These are phyloP conservation scores for Equus quagga DNA, from an alignment of 2,113 vertebrate genomes.

Conservation along the genomic window DNA sequence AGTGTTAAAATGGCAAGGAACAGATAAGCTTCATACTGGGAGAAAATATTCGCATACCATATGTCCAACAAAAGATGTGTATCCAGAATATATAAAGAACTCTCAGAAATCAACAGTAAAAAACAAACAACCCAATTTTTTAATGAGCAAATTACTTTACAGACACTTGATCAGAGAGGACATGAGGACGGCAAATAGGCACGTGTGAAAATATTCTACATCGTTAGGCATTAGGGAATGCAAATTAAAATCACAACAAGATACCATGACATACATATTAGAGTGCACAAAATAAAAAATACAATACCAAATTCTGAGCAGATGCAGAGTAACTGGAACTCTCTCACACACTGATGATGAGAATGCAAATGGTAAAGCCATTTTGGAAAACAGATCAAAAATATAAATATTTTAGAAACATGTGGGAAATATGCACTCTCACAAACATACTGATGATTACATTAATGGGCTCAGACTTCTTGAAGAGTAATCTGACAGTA, in stretches of 20 bases:
- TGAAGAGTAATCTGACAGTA: neutral
- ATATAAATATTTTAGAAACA: neutral
- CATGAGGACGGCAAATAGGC: neutral
- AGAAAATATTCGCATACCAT: neutral
- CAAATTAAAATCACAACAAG: constrained; percentile 7
- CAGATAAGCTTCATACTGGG: neutral
- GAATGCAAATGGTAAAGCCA: neutral
- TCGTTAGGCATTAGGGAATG: neutral
- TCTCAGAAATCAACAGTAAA: neutral
- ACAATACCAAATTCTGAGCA: neutral
- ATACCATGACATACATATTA: neutral
- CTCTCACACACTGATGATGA: neutral
- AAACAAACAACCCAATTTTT: neutral
- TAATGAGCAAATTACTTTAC: neutral
- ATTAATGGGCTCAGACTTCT: neutral
- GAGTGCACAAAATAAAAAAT: neutral
- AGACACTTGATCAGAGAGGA: neutral
- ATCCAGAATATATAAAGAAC: neutral
- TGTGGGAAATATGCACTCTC: neutral
- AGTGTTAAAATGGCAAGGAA: neutral
- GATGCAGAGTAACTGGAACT: neutral
- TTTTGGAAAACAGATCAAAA: neutral
- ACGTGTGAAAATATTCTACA: neutral
- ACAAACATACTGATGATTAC: neutral
- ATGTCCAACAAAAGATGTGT: neutral